These are phyloP conservation scores for Theocolax elegans DNA, from an alignment of 1,140 invertebrate genomes.

Conservation along the genomic window DNA sequence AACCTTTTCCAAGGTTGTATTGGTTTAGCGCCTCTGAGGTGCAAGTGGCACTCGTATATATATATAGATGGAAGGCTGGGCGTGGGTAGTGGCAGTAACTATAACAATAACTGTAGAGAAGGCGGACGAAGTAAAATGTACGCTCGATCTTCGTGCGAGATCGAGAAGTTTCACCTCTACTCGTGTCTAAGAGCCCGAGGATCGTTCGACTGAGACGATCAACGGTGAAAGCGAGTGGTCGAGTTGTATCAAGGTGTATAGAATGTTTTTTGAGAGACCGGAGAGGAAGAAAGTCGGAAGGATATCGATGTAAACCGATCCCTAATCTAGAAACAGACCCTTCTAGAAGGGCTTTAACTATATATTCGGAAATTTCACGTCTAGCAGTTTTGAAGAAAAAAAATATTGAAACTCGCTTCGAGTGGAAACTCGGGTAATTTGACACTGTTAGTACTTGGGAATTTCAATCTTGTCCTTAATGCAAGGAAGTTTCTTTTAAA, in stretches of 20 bases:
- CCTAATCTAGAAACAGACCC: not conserved
- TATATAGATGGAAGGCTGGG: not conserved
- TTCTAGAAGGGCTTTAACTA: too few species aligned
- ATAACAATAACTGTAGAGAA: slow-evolving; percentile 33
- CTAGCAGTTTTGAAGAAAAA: too few species aligned
- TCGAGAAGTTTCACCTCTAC: not conserved
- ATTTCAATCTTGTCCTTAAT: too few species aligned
- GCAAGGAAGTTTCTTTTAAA: too few species aligned
- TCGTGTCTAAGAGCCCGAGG: not conserved
- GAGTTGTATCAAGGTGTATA: not conserved
- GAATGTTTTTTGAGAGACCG: not conserved
- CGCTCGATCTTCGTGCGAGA: not conserved
- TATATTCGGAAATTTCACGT: too few species aligned
- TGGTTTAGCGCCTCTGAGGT: not conserved
- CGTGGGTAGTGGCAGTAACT: not conserved
- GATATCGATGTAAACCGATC: not conserved
- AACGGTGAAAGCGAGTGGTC: not conserved
- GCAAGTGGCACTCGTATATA: slow-evolving; percentile 14
- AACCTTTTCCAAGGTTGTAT: not conserved
- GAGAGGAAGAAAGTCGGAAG: not conserved
- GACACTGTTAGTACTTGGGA: too few species aligned
- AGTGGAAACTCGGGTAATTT: too few species aligned
- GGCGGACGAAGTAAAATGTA: not conserved
- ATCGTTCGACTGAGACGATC: not conserved
- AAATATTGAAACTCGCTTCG: too few species aligned